Percentiles rank a stretch among this genome's conserved stretches.
These are phyloP conservation scores for Malacoctenus gilli DNA, from an alignment of 2,797 vertebrate genomes.

Conservation along the genomic window DNA sequence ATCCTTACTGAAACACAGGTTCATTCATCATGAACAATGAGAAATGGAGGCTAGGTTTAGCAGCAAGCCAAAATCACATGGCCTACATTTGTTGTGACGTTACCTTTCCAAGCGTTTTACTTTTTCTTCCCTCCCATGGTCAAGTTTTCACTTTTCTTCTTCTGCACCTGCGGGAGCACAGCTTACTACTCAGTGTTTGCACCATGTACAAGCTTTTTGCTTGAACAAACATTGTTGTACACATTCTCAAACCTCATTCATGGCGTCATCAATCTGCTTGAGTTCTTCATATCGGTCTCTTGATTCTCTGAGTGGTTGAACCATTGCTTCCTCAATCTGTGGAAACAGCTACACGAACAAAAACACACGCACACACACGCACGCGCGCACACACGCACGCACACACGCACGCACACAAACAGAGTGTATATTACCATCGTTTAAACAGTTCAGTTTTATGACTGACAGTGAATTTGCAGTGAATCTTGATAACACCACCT, in stretches of 20 bases:
- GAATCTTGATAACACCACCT: no score
- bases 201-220: neutral
- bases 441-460: no score
- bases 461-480: no score
- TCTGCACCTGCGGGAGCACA: slow-evolving; percentile 76
- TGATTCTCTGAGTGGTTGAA: slow-evolving; percentile 90
- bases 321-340: slow-evolving; percentile 89
- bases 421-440: no score
- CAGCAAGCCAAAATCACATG: no score
- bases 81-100: no score
- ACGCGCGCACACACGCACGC: no score
- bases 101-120: slow-evolving; percentile 40
- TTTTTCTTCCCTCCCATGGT: slow-evolving; percentile 72
- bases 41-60: no score
- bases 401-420: no score
- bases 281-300: slow-evolving; percentile 90
- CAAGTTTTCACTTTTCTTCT: slow-evolving; percentile 83
- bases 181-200: neutral
- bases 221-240: neutral
- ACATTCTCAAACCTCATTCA: slow-evolving; percentile 83
- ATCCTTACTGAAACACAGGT: no score
- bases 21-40: neutral
- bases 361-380: neutral
- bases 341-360: slow-evolving; percentile 86
- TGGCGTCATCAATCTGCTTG: slow-evolving; percentile 89